Conservation (phyloP, 23 tunicate species). For the Phallusia fumigata region DNA sequence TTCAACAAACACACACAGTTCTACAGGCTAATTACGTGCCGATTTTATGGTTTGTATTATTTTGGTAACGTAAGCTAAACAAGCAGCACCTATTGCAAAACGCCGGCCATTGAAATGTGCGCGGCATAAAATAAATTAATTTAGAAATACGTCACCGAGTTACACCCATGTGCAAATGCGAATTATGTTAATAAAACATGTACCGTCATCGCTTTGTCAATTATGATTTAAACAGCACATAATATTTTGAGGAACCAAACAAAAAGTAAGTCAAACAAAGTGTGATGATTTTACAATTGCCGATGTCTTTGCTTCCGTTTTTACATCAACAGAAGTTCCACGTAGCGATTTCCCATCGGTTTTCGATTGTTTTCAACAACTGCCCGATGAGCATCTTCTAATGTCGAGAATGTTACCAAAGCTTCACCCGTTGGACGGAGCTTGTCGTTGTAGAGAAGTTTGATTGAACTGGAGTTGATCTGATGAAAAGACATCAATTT, state of each 20-base stretch:
- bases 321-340: slow-evolving; percentile 37
- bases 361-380: slow-evolving; percentile 42
- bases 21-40: neutral
- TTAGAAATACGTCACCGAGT: slow-evolving; percentile 9
- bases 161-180: slow-evolving; percentile 8
- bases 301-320: neutral
- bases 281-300: neutral
- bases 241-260: neutral
- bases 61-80: neutral
- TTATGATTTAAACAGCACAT: neutral
- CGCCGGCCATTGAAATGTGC: neutral
- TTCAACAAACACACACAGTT: neutral
- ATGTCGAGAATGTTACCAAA: slow-evolving; percentile 36
- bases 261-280: neutral
- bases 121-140: neutral
- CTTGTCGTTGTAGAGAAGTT: slow-evolving; percentile 52
- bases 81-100: slow-evolving; percentile 6
- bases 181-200: neutral
- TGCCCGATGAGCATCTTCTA: slow-evolving; percentile 42
- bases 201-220: neutral
- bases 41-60: neutral
- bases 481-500: too few species aligned
- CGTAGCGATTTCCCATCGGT: slow-evolving; percentile 37
- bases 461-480: slow-evolving; percentile 25
- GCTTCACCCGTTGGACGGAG: slow-evolving; percentile 60